Evolutionary conservation across 2,113 vertebrate species (phyloP), one percentile per base, ranked within the genome.

Genomic region (Mustela lutreola): DNA sequence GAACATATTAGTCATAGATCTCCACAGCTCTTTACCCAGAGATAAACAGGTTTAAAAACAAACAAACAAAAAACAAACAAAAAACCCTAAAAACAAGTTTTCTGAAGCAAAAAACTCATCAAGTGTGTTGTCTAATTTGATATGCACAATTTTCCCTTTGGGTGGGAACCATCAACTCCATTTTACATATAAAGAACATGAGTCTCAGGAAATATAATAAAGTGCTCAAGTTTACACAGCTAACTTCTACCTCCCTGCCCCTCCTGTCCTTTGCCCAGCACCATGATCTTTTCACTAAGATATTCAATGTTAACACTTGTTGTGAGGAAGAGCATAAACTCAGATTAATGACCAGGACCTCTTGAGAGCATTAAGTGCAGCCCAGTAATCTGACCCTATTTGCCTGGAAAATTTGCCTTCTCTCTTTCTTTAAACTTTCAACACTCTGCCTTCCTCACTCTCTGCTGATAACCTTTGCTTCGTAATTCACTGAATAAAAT

Each of bases 361-460:
- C 53, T 67, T 78, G 28, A 90, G 14, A 63, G 73, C 18, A 39
- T 86, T 63, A 45, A 63, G 8, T 31, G 53, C 10, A 28, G 39
- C 3, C 14, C 36, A 75, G 15, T 56, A 85, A 78, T 50, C 18
- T 3, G n/a, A 33, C 12, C 31, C 22, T 36, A 45, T 28, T 50
- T 82, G 19, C 50, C 31, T 76, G 11, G 16, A 87, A 94, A 56
- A 71, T 33, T 6, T 39, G 36, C 70, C 31, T 71, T 89, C 58
- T 87, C 36, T 95, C 36, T 84, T 60, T 50, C 67, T 70, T 94
- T 67, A 33, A 81, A 81, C 36, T 56, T 88, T 84, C 50, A 84
- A 50, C 1, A 70, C 5, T 95, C 22, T 75, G 63, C 33, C 26
- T 93, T 95, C 16, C 11, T 75, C 9, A n/a, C 70, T 84, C 63